These are phyloP conservation scores for Muscicapa striata DNA, from an alignment of 2,797 vertebrate genomes.

Conservation along the genomic window DNA sequence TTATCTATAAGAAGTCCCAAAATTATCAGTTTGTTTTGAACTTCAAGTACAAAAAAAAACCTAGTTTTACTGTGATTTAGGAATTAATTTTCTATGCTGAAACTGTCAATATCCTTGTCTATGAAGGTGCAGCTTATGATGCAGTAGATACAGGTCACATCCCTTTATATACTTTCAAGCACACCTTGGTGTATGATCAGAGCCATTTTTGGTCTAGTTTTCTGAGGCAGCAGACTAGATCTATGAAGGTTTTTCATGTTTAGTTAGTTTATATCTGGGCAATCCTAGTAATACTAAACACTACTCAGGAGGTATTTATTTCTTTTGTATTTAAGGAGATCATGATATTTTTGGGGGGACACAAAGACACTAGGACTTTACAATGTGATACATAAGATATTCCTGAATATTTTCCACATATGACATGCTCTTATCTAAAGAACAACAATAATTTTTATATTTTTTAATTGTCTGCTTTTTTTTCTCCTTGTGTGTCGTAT, in stretches of 20 bases:
- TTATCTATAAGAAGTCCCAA: neutral
- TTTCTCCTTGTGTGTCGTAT: fast-evolving
- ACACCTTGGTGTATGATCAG: neutral
- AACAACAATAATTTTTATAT: neutral
- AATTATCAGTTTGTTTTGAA: neutral
- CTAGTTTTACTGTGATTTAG: neutral
- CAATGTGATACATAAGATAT: neutral
- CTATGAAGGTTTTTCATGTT: neutral
- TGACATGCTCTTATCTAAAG: neutral
- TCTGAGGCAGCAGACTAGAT: neutral
- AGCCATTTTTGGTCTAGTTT: neutral
- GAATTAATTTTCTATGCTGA: neutral
- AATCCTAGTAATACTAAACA: neutral
- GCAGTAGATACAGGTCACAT: neutral
- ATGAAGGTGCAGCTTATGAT: neutral
- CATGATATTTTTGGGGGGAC: neutral
- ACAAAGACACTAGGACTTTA: neutral
- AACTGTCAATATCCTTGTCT: neutral
- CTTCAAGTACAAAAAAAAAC: neutral
- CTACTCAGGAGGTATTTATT: neutral
- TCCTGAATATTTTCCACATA: neutral
- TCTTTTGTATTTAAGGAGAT: neutral
- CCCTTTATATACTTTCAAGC: neutral
- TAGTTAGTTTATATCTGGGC: neutral
- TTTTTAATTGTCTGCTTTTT: neutral